Evolutionary conservation across 2,797 vertebrate genomes (phyloP), one percentile per base, ranked within the genome.

Genomic region (Poecilia gillii): DNA sequence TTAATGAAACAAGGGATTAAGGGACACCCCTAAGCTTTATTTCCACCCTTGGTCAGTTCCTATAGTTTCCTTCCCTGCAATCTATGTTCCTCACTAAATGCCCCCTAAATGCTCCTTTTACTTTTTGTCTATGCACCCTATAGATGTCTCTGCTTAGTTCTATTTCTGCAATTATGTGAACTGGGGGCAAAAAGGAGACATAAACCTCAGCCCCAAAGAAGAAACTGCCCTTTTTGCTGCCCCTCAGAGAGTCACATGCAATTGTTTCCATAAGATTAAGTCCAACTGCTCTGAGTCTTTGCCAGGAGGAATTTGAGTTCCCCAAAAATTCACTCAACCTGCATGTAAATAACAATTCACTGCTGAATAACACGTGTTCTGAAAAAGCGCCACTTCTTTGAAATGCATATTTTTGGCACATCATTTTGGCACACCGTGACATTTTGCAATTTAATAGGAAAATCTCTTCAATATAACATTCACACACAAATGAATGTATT

Each of bases 221-320:
- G 64, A 79, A 20, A 53, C 45, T n/a, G 3, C 46, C 25, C 16
- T 36, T 83, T 84, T 81, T 25, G 49, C 55, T 81, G 41, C 72
- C 41, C 83, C 74, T 80, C 25, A 36, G 82, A 85, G 74, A 81
- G 64, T 64, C 25, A 11, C 6, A 64, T 72, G 80, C 74, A 57
- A 77, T 72, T 64, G 70, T 72, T 86, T 77, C 62, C 66, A 80
- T 72, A 31, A 55, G 77, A 84, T 87, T 41, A 86, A 86, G 87
- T 80, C 77, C 86, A 87, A 86, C 88, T 83, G 87, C 47, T 57
- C 46, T 73, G 86, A 66, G 74, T 89, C 68, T 78, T 81, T 47
- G 41, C 64, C 80, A 57, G 72, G 64, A 81, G 20, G 64, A 45
- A 73, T 83, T n/a, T 83, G 70, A 75, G 85, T 39, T 78, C 75